Percentiles rank a stretch among this genome's conserved stretches.
These are phyloP conservation scores for Listronotus oregonensis DNA, from an alignment of 1,140 invertebrate genomes.

Conservation along the genomic window DNA sequence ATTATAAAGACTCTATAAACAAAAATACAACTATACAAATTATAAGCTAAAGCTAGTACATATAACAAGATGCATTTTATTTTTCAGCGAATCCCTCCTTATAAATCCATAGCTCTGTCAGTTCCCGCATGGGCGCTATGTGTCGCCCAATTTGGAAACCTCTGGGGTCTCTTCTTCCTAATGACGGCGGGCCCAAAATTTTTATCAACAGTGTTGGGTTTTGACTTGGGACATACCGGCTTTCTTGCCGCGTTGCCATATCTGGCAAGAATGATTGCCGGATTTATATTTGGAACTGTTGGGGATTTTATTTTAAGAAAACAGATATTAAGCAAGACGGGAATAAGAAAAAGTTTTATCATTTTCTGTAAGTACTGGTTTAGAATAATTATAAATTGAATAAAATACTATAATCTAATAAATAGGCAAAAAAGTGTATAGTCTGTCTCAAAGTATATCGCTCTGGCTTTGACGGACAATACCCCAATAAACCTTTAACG, in stretches of 20 bases:
- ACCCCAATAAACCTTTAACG: too few species aligned
- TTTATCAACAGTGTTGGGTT: constrained; percentile 81
- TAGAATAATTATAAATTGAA: too few species aligned
- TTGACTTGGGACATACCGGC: constrained; percentile 76
- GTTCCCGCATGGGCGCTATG: constrained; percentile 70
- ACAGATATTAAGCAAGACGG: constrained; percentile 62
- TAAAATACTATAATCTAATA: too few species aligned
- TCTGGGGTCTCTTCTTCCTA: constrained; percentile 82
- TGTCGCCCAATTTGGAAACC: constrained; percentile 72
- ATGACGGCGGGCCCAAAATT: constrained; percentile 83
- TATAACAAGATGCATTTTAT: too few species aligned
- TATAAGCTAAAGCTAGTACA: too few species aligned
- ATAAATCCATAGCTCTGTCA: constrained; percentile 64
- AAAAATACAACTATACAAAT: too few species aligned
- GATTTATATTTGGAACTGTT: constrained; percentile 69
- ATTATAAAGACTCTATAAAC: too few species aligned
- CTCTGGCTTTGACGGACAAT: too few species aligned
- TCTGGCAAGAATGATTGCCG: constrained; percentile 66
- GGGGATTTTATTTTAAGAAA: constrained; percentile 68
- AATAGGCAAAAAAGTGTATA: too few species aligned
- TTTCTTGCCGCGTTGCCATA: constrained; percentile 75
- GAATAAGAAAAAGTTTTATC: constrained; percentile 73
- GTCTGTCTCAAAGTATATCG: too few species aligned
- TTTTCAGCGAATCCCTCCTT: constrained; percentile 60
- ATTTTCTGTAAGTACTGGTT: constrained; percentile 64